Base-by-base conservation (phyloP, 2,113 vertebrate genomes). In the Myrmecobius fasciatus region DNA sequence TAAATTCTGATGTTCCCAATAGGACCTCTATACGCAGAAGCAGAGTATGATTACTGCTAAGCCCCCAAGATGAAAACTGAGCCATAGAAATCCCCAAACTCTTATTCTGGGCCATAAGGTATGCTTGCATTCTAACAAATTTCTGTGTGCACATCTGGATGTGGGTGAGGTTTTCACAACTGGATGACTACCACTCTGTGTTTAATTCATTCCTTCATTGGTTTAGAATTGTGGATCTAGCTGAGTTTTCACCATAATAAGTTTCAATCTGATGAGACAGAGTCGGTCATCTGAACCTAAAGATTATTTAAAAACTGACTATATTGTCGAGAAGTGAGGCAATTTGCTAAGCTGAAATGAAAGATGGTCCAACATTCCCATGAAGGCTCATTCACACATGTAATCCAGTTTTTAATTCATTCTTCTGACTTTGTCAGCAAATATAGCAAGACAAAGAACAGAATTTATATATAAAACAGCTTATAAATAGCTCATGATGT, bases 381-480 rank as follows among this genome's bases (percentile, higher is more conserved):
- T 88, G 52, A 53, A 17, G 10, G 48, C 25, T 28, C 36, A 25
- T 89, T 22, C 47, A 1, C 11, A 0, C 22, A 43, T 8, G 3
- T 0, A 0, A 25, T 36, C 89, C 54, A 91, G 26, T 26, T 75
- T 91, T 92, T 94, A 26, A 9, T 48, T 75, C 28, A 10, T 3
- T 75, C 83, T 20, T 46, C 25, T 95, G 91, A 96, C 95, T 95
- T 95, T 89, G 91, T 89, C 52, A 95, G 92, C 94, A 92, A 96
- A 67, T 94, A 91, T 49, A 60, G 1, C 96, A 56, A 92, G 46
- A 90, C 26, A 67, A 96, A 91, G 93, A 94, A 91, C 48, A 46
- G 89, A 92, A 89, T 83, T 9, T 89, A n/a, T 43, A 51, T 53
- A 52, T 1, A 67, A 67, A 56, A 95, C n/a, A 93, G 10, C 7